Evolutionary conservation across 2,113 vertebrate genomes (phyloP).

Genomic region (Trinectes maculatus): DNA sequence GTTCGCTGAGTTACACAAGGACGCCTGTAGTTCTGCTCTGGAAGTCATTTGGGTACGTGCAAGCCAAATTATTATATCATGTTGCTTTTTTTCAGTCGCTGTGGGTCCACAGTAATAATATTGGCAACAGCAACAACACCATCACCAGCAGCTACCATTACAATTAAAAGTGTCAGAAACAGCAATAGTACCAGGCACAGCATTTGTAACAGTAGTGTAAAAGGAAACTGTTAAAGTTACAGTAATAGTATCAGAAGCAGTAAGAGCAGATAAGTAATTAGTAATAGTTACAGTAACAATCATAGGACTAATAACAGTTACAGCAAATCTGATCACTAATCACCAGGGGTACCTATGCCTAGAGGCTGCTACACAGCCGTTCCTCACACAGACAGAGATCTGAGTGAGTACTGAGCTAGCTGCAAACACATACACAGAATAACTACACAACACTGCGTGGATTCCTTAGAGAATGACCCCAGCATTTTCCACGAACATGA

Average conservation of each 20-base stretch:
- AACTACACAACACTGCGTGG: background rate
- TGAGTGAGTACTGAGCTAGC: constrained; percentile 34
- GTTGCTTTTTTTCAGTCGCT: no score
- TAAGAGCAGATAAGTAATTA: background rate
- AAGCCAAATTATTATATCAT: no score
- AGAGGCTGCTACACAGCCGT: constrained; percentile 4
- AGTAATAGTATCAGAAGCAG: background rate
- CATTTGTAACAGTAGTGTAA: no score
- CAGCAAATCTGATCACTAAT: constrained; percentile 28
- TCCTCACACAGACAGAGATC: constrained; percentile 3
- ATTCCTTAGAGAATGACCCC: background rate
- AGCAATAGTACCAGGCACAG: no score
- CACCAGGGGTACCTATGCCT: background rate
- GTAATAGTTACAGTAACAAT: background rate
- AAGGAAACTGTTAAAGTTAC: no score
- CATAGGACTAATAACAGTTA: no score
- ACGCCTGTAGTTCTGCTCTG: no score
- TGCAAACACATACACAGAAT: background rate
- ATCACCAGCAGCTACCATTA: no score
- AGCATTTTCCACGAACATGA: background rate
- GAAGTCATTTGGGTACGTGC: no score
- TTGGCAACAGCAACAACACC: no score
- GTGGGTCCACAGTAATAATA: no score
- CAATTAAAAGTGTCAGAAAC: no score
- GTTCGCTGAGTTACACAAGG: constrained; percentile 30